Evolutionary conservation across 2,888 invertebrate genomes (phyloP), one percentile per base, ranked within the genome.

Genomic region (Ormia ochracea): DNA sequence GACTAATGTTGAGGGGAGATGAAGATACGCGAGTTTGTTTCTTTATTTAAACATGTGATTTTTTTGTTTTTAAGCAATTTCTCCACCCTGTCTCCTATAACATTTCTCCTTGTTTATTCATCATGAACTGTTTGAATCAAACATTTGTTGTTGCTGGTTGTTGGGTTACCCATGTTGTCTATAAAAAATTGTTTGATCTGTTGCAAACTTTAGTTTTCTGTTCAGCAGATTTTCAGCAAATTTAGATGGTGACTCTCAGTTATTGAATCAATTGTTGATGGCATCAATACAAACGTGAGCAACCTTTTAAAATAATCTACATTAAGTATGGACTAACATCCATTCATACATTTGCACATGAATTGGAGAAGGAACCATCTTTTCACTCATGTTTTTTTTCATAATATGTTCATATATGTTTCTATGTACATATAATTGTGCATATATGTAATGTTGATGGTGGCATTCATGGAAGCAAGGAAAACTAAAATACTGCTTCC

Each of bases 201-300:
- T 88, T 88, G 88, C 88, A 87, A 88, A 88, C 88, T 88, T 88
- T 85, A 87, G 88, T 87, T 88, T 88, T 87, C 85, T 86, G 84
- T 84, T 84, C 87, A 83, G 77, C 80, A 82, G 81, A 63, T 43
- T 41, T 43, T 48, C 81, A 82, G 73, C 58, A 79, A 66, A 41
- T 59, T 50, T 56, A 81, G 81, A 19, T 36, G 68, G 78, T 36
- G 50, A 54, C 70, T 43, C 1, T 66, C 17, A 41, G 26, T 33
- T 12, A 65, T 52, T 73, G 23, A 45, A 48, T 36, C 38, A 36
- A 17, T 38, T 66, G 48, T 31, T 74, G 43, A 26, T 59, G 58
- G 21, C 41, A 65, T 38, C 43, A 61, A 56, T 38, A 36, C 56
- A 19, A 56, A 74, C 38, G 52, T 59, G 48, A 75, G 52, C 4